Evolutionary conservation across 2,888 invertebrate genomes (phyloP).

Genomic region (Drosophila kokeensis): DNA sequence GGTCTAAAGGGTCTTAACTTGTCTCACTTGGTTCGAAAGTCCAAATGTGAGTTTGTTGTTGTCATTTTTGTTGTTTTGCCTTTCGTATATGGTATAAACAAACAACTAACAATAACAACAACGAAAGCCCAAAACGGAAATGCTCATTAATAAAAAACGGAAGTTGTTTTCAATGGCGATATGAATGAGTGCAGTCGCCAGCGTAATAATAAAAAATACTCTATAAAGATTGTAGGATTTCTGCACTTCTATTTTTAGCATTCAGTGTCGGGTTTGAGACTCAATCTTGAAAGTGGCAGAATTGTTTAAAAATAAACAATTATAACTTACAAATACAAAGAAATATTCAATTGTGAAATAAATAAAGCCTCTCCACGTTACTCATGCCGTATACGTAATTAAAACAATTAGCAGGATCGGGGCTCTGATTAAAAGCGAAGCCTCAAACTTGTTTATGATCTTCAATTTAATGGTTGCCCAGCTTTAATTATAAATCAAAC

Average conservation of each 20-base stretch:
- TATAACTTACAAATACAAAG: not conserved
- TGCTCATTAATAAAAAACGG: constrained; percentile 65
- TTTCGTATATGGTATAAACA: constrained; percentile 36
- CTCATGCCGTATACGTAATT: constrained; percentile 27
- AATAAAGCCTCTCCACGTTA: constrained; percentile 17
- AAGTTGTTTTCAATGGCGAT: constrained; percentile 66
- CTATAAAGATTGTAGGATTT: constrained; percentile 24
- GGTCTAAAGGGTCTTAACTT: constrained; percentile 37
- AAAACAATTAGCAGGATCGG: constrained; percentile 41
- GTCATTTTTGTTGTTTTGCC: constrained; percentile 6
- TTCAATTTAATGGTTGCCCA: constrained; percentile 14
- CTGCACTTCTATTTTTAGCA: constrained; percentile 20
- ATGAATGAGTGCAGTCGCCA: constrained; percentile 43
- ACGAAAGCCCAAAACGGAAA: constrained; percentile 55
- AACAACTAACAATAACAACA: constrained; percentile 30
- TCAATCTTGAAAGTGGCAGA: not conserved
- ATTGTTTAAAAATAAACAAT: constrained; percentile 7
- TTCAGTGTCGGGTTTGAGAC: constrained; percentile 27
- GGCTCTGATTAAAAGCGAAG: constrained; percentile 11
- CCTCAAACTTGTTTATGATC: constrained; percentile 25
- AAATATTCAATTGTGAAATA: constrained; percentile 7
- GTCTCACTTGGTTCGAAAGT: constrained; percentile 37
- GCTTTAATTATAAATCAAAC: constrained; percentile 26
- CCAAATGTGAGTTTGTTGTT: constrained; percentile 21
- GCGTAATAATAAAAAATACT: constrained; percentile 11